Base-by-base conservation (phyloP, 2,888 invertebrate species). In the Phyllotreta striolata region DNA sequence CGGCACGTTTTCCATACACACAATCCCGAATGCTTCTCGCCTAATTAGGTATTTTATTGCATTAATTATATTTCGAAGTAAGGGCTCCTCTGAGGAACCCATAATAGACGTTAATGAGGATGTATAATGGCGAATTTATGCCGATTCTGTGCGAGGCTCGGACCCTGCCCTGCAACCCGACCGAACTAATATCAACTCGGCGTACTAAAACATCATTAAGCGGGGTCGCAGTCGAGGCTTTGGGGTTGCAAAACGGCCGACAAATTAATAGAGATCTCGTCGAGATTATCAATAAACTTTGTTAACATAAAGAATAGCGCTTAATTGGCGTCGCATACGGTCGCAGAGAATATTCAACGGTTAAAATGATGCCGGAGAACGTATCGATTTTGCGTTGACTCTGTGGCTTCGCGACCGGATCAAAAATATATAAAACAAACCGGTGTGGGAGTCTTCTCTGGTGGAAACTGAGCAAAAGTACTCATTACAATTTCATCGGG, bases 261-360 rank as follows among this genome's bases (percentile, higher is more conserved):
- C 70, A 69, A 73, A 74, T 74, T 73, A 73, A 72, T 73, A 69
- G 73, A 68, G 66, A 70, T 63, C 62, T 64, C 60, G 51, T 56
- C 59, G 64, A 67, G 66, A 66, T 59, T 63, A 68, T 67, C 65
- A 66, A 63, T 62, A 40, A 62, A 66, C 54, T 65, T 65, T 47
- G 64, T 66, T 64, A 66, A 56, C 61, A 51, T 59, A 47, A 38
- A 44, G 62, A 56, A 66, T 62, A 55, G 40, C 35, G 43, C 35
- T 46, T 66, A 61, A 66, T 66, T 62, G 41, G 40, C 40, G 13
- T 14, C 24, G 55, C 41, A 55, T 55, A 34, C 55, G 40, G 12
- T 14, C 14, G 13, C 39, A 4, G 13, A 7, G 37, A n/a, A n/a
- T n/a, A n/a, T n/a, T n/a, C n/a, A n/a, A n/a, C n/a, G n/a, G n/a